phyloP scores from a whole-genome alignment of 2,888 invertebrate species.

The Cephus pulcher region DNA sequence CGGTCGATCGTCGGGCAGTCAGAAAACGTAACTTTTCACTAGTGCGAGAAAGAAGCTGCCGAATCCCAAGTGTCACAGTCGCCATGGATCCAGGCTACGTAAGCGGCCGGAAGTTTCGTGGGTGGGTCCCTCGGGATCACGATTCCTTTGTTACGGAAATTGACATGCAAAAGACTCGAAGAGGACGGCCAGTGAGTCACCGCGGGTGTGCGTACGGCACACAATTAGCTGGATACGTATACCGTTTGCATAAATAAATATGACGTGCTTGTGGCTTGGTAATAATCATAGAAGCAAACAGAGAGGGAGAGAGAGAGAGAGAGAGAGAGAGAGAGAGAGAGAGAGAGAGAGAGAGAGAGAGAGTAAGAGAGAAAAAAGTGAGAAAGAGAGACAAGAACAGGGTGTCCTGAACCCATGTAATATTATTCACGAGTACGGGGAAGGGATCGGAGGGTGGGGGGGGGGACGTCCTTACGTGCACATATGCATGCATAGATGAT shows the following conservation, averaged over 20 bases:
- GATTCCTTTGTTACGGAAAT: conserved; percentile 45
- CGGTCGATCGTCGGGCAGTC: not conserved
- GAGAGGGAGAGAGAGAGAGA: too few relatives aligned
- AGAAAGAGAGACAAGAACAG: not conserved
- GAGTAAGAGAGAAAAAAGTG: not conserved
- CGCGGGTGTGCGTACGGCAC: conserved; percentile 40
- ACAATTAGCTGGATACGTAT: conserved; percentile 56
- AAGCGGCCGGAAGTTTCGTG: conserved; percentile 41
- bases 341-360: too few relatives aligned
- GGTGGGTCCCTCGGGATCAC: conserved; percentile 34
- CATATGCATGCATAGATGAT: not conserved
- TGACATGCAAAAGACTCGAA: conserved; percentile 34
- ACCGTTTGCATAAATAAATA: conserved; percentile 57
- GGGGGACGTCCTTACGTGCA: not conserved
- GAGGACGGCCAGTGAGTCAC: conserved; percentile 44
- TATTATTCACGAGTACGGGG: not conserved
- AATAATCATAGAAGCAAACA: not conserved
- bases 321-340: too few relatives aligned
- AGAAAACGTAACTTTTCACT: not conserved
- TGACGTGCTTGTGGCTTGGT: conserved; percentile 19
- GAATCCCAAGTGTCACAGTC: not conserved
- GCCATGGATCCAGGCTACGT: not conserved
- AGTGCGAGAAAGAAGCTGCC: not conserved
- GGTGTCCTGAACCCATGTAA: not conserved
- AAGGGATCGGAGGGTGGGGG: not conserved